Evolutionary conservation across 2,113 vertebrate genomes (phyloP), one percentile per base, ranked within the genome.

Genomic region (Mormyrus lacerda): DNA sequence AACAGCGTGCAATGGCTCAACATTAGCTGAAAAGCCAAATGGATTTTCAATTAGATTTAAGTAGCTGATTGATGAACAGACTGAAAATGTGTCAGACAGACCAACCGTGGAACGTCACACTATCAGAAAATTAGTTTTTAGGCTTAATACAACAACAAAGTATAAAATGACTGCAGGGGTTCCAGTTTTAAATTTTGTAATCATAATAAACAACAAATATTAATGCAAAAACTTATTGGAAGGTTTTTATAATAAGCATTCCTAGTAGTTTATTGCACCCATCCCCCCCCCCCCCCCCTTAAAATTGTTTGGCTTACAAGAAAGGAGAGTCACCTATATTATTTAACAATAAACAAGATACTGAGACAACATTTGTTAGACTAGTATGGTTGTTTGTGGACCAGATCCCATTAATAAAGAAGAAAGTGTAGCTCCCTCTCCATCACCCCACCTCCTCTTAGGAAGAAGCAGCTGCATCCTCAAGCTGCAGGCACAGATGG

Each of bases 251-350:
- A 31, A 65, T n/a, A 65, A 65, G 61, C 13, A 3, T 69, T 69
- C n/a, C 10, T 27, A 31, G 61, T 10, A 65, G 1, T 69, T 69
- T 27, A 69, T 1, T 69, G n/a, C n/a, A n/a, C 58, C 21, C 51
- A 0, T 13, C 0, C 53, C 9, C 53, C 53, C 6, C 51, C 1
- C 48, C 0, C 53, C 9, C 53, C 53, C 6, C 6, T 0, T 9
- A 61, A 61, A n/a, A n/a, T 61, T 9, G 24, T 58, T 58, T 58
- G 55, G 55, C 55, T 58, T 5, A n/a, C 53, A 19, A 55, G 21
- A 55, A 55, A 3, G 58, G 24, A 65, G n/a, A 69, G n/a, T 13
- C 27, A 27, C 27, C 27, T 31, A 11, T 31, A 13, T 69, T 69
- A 69, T 69, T 31, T 69, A 31, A 69, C 61, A 69, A 31, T 31